phyloP scores from a whole-genome alignment of 2,888 invertebrate genomes.

The Diarsia dahlii region DNA sequence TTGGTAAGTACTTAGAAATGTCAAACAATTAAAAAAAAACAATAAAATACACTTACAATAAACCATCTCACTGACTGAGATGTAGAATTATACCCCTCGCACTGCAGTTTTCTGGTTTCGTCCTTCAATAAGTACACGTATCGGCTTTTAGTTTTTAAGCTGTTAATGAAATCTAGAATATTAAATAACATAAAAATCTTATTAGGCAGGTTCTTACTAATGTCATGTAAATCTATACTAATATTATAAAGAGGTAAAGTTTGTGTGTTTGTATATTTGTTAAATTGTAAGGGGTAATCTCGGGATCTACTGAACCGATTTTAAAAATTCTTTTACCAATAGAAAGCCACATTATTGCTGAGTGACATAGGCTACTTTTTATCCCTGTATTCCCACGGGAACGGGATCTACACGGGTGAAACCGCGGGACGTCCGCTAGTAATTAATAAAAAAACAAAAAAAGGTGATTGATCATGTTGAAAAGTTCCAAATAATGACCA shows the following conservation, averaged over 20 bases:
- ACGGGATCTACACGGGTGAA: too few species aligned
- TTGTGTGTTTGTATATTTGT: too few species aligned
- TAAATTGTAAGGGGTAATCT: too few species aligned
- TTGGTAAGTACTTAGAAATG: too few species aligned
- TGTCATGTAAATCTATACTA: too few species aligned
- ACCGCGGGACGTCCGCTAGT: too few species aligned
- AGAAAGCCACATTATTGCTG: too few species aligned
- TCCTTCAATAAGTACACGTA: conserved; percentile 31
- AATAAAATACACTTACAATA: conserved; percentile 40
- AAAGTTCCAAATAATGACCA: neutral
- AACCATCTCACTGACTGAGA: conserved; percentile 55
- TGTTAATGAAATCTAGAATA: conserved; percentile 22
- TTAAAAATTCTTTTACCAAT: too few species aligned
- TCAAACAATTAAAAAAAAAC: neutral
- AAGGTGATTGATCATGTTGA: neutral
- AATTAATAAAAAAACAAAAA: neutral
- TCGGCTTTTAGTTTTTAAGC: conserved; percentile 12
- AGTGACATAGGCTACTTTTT: too few species aligned
- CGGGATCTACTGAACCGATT: too few species aligned
- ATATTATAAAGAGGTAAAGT: too few species aligned
- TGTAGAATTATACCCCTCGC: conserved; percentile 30
- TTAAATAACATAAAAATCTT: neutral
- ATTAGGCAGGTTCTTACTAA: neutral
- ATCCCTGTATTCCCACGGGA: too few species aligned
- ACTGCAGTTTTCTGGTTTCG: conserved; percentile 36